Conservation (phyloP, 2,888 invertebrate species). For the Polyommatus icarus region DNA sequence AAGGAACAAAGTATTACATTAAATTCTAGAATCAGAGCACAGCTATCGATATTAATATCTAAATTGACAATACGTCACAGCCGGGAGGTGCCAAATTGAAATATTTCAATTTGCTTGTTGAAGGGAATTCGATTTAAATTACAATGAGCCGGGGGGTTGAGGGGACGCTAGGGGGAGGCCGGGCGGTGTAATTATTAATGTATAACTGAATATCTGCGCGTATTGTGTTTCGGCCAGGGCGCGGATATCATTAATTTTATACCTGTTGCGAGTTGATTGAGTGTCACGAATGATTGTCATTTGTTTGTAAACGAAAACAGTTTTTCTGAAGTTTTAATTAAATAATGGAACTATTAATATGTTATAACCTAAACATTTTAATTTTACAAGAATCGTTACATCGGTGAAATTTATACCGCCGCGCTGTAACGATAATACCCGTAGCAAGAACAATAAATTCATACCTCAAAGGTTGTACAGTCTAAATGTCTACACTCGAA, state of each 20-base stretch:
- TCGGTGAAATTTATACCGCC: too few relatives aligned
- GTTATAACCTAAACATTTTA: too few relatives aligned
- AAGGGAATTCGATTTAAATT: conserved; percentile 78
- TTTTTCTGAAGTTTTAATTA: neutral
- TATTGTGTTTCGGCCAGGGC: conserved; percentile 40
- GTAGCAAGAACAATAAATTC: too few relatives aligned
- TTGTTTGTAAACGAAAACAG: neutral
- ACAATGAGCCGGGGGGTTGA: conserved; percentile 61
- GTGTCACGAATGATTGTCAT: neutral
- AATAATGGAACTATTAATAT: too few relatives aligned
- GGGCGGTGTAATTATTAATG: conserved; percentile 65
- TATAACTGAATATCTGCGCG: conserved; percentile 66
- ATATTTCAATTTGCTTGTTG: conserved; percentile 79
- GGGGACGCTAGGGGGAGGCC: conserved; percentile 37
- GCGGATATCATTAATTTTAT: conserved; percentile 29
- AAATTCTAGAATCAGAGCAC: too few relatives aligned
- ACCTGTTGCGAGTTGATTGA: conserved; percentile 32
- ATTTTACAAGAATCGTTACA: too few relatives aligned
- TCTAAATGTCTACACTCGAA: too few relatives aligned
- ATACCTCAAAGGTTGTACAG: too few relatives aligned
- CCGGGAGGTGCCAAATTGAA: conserved; percentile 72
- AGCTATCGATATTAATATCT: conserved; percentile 52
- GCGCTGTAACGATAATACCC: too few relatives aligned
- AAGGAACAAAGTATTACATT: too few relatives aligned
- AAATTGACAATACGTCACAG: conserved; percentile 38